Evolutionary conservation across 2,113 vertebrate species (phyloP), one percentile per base, ranked within the genome.

Genomic region (Alouatta palliata): DNA sequence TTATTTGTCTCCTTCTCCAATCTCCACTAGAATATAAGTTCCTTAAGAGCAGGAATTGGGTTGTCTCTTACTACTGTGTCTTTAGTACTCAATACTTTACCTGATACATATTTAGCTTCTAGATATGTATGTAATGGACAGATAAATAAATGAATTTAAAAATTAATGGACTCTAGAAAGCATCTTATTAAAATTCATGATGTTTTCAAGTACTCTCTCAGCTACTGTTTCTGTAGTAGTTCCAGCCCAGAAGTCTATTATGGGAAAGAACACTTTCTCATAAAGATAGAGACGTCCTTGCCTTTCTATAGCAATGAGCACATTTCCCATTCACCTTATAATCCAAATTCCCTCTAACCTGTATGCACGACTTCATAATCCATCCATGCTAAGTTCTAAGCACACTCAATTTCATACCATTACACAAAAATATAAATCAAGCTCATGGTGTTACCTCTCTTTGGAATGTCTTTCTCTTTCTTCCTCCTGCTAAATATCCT

Each of bases 21-120:
- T 66, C 45, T 96, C 68, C 37, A 75, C 75, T 75, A 64, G 19
- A 94, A 79, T 19, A 3, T 52, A 90, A 66, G 14, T 27, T 66
- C 70, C 19, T 83, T 43, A 52, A 73, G 21, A 35, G 47, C 37
- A 92, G 32, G 47, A 77, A 81, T 43, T 5, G 16, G n/a, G 16
- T 80, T 80, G 5, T 43, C 27, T 56, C 61, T 87, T 8, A 52
- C 52, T 61, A 52, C 45, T 58, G 40, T 88, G 70, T 84, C 32
- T 40, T 81, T 25, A 64, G 30, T 76, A 64, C 20, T 71, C 25
- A 37, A 27, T 47, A 49, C 23, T 82, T 54, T 37, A 47, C 49
- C 49, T 90, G 80, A 77, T 47, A 70, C 27, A 86, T 43, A 85
- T 84, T 80, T 66, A 94, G 70, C n/a, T 58, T 86, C 56, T 95